Conservation (phyloP, 2,113 vertebrate genomes). For the Pan paniscus region DNA sequence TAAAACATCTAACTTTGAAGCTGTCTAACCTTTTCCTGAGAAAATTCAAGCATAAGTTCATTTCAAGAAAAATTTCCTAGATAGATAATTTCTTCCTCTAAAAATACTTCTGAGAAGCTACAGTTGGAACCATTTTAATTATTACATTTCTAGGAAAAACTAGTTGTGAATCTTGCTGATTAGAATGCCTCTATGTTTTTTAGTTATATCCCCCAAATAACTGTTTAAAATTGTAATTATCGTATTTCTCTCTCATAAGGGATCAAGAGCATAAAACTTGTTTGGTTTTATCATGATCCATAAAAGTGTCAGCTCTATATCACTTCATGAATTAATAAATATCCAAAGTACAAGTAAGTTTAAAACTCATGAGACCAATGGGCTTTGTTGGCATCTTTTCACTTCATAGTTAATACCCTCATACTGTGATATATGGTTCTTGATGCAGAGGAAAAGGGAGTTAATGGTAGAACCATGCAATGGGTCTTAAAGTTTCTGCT, state of each 20-base stretch:
- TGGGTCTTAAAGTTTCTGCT: neutral
- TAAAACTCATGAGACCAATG: neutral
- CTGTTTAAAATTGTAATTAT: conserved; percentile 36
- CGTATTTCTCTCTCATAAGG: conserved; percentile 49
- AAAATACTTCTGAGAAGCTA: conserved; percentile 47
- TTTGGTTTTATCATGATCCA: conserved; percentile 17
- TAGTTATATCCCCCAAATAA: conserved; percentile 11
- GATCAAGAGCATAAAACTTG: conserved; percentile 53
- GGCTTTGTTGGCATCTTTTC: neutral
- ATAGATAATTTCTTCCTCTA: conserved; percentile 46
- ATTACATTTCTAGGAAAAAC: conserved; percentile 48
- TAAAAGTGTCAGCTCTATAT: neutral
- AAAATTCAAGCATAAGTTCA: conserved; percentile 58
- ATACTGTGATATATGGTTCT: neutral
- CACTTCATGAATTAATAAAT: conserved; percentile 21
- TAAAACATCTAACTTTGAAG: conserved; percentile 76
- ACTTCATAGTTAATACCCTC: neutral
- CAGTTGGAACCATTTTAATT: conserved; percentile 12
- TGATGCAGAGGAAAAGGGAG: neutral
- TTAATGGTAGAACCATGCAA: neutral
- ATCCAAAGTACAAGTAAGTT: neutral
- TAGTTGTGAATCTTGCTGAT: conserved; percentile 13
- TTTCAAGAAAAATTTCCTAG: conserved; percentile 55
- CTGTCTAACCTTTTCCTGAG: conserved; percentile 58
- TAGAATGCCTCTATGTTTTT: neutral